A percentile compares a stretch with the other conserved stretches of the same genome.
phyloP scores from a whole-genome alignment of 1,140 invertebrate species.

The Hylaeus volcanicus region DNA sequence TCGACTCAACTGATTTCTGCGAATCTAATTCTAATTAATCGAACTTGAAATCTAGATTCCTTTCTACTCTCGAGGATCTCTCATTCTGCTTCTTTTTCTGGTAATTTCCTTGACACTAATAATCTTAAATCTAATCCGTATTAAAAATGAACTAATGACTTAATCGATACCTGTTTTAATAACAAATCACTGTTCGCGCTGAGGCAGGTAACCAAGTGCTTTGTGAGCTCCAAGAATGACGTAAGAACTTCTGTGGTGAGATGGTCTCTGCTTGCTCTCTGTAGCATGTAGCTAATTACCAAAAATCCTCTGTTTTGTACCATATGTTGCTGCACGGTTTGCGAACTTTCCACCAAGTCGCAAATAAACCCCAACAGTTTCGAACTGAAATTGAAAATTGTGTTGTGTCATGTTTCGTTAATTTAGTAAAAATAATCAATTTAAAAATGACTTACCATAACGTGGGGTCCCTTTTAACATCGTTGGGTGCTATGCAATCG shows the following conservation, averaged over 20 bases:
- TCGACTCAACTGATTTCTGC: not conserved
- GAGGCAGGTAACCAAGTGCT: conserved; percentile 96
- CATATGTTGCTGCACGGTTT: conserved; percentile 99
- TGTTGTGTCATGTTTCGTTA: not conserved
- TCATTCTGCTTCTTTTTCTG: not conserved
- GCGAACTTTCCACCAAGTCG: conserved; percentile 97
- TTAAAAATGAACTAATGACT: conserved; percentile 35
- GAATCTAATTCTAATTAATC: conserved; percentile 8
- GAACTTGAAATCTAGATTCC: not conserved
- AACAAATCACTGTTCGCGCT: conserved; percentile 96
- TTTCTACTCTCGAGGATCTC: conserved; percentile 9
- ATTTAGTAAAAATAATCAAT: not conserved
- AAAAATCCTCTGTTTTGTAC: conserved; percentile 98
- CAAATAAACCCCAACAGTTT: conserved; percentile 98
- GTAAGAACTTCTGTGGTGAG: conserved; percentile 95
- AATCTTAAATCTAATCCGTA: conserved; percentile 12
- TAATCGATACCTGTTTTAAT: conserved; percentile 91
- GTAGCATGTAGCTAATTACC: conserved; percentile 98
- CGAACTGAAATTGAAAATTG: conserved; percentile 86
- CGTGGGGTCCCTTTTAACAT: conserved; percentile 91
- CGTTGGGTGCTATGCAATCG: conserved; percentile 86
- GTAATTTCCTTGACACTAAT: not conserved
- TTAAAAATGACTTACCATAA: conserved; percentile 85
- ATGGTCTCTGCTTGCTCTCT: conserved; percentile 95
- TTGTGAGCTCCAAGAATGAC: conserved; percentile 96